Evolutionary conservation across 2,113 vertebrate genomes (phyloP), one percentile per base, ranked within the genome.

Genomic region (Pachyramphus minor): DNA sequence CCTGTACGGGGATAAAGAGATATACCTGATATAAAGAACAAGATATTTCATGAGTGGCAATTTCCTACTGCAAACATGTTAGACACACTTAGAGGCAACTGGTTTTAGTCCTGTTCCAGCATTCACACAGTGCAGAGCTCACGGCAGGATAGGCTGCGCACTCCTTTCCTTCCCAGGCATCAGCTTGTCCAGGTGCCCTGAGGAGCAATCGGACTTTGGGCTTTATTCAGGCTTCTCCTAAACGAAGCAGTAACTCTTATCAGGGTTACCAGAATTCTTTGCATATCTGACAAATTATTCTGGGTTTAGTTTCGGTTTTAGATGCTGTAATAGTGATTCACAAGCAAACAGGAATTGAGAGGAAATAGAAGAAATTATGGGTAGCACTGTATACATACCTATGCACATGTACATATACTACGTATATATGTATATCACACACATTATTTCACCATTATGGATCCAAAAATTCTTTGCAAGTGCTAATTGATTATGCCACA

Each of bases 131-230:
- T 2, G 2, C 24, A 37, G 37, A 67, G 62, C 19, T 25, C 49
- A 14, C 0, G 0, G 53, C 10, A 55, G 58, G 44, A 27, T 0
- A 20, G 39, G 14, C 35, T 87, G 15, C 8, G 17, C 0, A 0
- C 5, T 27, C 25, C 41, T 78, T 77, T 89, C 19, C 44, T 77
- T 55, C 27, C 58, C 42, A 47, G 19, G 47, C 33, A 87, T 25
- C 58, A 55, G 56, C 53, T 75, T 63, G 18, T 55, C 33, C 60
- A 23, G 21, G 30, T 56, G 24, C 18, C 39, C 27, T 27, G 47
- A 83, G 66, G 55, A 87, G 17, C 2, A 53, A 9, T 0, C 41
- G 53, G 71, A 73, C 53, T 69, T 76, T 2, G 20, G 30, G 44
- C 41, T 95, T 90, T 20, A 12, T 52, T 79, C 27, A 49, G 49